A percentile compares a stretch with the other conserved stretches of the same genome.
phyloP scores from a whole-genome alignment of 2,113 vertebrate species.

The Felis catus region F.catus_Fca126_mat1.0 CM031419.1:70763001-70763500 shows the following conservation, averaged over 20 bases:
- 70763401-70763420: not conserved
- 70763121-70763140: not conserved
- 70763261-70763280: not conserved
- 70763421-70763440: not conserved
- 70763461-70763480: slow-evolving; percentile 21
- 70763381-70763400: not conserved
- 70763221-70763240: not conserved
- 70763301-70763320: not conserved
- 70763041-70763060: not conserved
- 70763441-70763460: not conserved
- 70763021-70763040: slow-evolving; percentile 9
- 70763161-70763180: not conserved
- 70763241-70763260: not conserved
- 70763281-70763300: not conserved
- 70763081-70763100: not conserved
- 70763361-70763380: not conserved
- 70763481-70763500: not conserved
- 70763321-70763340: not conserved
- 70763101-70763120: not conserved
- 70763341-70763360: not conserved
- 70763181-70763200: not conserved
- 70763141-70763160: not conserved
- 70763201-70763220: not conserved
- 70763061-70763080: not conserved
- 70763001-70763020: not conserved